These are phyloP conservation scores for Heteromormyrus szaboi DNA, from an alignment of 2,797 vertebrate species.

Conservation along the genomic window DNA sequence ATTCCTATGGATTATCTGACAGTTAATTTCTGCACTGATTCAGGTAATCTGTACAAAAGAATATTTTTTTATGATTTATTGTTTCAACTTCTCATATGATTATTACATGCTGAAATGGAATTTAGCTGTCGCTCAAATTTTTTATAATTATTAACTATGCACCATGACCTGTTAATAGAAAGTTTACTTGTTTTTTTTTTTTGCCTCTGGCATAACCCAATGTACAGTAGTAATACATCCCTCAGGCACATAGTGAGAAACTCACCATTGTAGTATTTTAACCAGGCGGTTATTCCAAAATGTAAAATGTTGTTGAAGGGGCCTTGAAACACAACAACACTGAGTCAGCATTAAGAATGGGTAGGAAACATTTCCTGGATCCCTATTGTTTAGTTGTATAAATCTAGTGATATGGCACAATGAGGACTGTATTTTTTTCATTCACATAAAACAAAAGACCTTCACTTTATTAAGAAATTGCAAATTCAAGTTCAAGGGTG, in stretches of 20 bases:
- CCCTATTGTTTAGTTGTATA: neutral
- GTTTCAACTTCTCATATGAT: neutral
- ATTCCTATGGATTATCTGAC: neutral
- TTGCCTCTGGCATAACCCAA: neutral
- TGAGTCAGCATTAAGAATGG: neutral
- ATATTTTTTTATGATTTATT: neutral
- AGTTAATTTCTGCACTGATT: neutral
- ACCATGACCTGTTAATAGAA: neutral
- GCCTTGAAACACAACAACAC: neutral
- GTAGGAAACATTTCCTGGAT: neutral
- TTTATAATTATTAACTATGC: neutral
- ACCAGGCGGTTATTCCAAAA: neutral
- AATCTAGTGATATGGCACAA: neutral
- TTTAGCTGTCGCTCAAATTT: neutral
- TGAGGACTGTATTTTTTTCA: neutral
- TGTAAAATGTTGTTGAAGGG: neutral
- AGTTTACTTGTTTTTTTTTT: neutral
- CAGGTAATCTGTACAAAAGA: neutral
- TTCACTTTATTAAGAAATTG: neutral
- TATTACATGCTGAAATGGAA: neutral
- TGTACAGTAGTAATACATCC: neutral
- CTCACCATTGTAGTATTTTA: neutral
- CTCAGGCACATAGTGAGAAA: neutral
- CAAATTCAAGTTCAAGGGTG: neutral
- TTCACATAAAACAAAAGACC: neutral